Evolutionary conservation across 2,888 invertebrate species (phyloP).

Genomic region (Scelioninae gen. 1): DNA sequence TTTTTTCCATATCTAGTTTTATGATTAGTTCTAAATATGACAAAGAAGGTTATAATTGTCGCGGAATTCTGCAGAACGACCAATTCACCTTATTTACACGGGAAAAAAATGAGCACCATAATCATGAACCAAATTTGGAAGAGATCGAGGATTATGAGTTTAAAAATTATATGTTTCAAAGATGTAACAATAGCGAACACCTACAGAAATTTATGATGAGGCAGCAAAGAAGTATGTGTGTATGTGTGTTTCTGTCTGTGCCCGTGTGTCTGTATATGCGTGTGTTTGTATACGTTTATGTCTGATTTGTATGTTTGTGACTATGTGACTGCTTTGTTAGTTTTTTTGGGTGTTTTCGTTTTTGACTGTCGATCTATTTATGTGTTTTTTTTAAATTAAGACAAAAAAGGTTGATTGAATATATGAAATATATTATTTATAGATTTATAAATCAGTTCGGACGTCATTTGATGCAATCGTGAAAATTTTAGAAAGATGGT

Average conservation of each 20-base stretch:
- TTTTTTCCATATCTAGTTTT: constrained; percentile 1
- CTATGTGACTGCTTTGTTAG: too few species aligned
- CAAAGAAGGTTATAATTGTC: constrained; percentile 1
- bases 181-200: constrained; percentile 12
- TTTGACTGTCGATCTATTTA: too few species aligned
- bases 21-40: constrained; percentile 19
- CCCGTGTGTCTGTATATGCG: too few species aligned
- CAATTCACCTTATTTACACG: neutral
- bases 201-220: constrained; percentile 7
- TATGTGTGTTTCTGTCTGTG: neutral
- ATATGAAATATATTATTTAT: neutral
- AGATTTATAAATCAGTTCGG: neutral
- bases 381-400: neutral
- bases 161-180: constrained; percentile 14
- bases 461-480: neutral
- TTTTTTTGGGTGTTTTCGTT: too few species aligned
- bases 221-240: constrained; percentile 5
- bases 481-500: constrained; percentile 10
- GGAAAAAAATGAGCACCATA: neutral
- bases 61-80: constrained; percentile 4
- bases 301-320: too few species aligned
- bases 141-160: constrained; percentile 23
- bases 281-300: too few species aligned
- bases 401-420: neutral
- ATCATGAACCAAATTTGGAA: neutral